Conservation (phyloP, 2,888 invertebrate species). For the Dendrolimus pini region DNA sequence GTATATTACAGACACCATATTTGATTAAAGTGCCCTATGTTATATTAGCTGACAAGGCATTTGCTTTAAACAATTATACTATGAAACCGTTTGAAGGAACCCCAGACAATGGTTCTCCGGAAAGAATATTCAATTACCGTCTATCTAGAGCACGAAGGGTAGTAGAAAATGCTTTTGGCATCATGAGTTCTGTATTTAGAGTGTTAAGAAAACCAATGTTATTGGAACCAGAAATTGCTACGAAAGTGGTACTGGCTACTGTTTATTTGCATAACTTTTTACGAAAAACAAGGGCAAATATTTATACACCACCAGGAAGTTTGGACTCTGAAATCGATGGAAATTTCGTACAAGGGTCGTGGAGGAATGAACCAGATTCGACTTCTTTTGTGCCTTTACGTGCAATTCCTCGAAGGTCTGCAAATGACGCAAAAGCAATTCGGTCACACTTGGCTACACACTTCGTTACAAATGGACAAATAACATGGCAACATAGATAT, state of each 20-base stretch:
- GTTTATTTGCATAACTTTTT: slow-evolving; percentile 19
- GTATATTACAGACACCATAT: slow-evolving; percentile 20
- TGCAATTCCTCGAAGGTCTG: slow-evolving; percentile 14
- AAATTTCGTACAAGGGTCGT: slow-evolving; percentile 14
- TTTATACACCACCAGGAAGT: slow-evolving; percentile 12
- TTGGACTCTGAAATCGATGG: slow-evolving; percentile 17
- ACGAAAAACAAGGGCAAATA: slow-evolving; percentile 9
- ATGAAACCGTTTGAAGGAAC: slow-evolving; percentile 20
- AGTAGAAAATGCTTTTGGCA: slow-evolving; percentile 25
- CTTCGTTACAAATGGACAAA: slow-evolving; percentile 17
- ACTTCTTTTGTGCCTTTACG: slow-evolving; percentile 13
- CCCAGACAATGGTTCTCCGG: slow-evolving; percentile 14
- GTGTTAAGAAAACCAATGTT: slow-evolving; percentile 12
- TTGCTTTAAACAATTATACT: slow-evolving; percentile 17
- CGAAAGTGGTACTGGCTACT: slow-evolving; percentile 16
- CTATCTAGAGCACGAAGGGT: slow-evolving; percentile 13
- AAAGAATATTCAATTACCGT: slow-evolving; percentile 27
- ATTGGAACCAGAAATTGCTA: slow-evolving; percentile 15
- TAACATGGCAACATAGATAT: slow-evolving; percentile 20
- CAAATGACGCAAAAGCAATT: slow-evolving; percentile 15
- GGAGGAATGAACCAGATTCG: slow-evolving; percentile 16
- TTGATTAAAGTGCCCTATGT: slow-evolving; percentile 17
- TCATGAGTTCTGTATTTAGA: slow-evolving; percentile 12
- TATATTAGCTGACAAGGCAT: slow-evolving; percentile 20
- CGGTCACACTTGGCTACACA: slow-evolving; percentile 17